phyloP scores from a whole-genome alignment of 2,113 vertebrate species.

The Rhadina sibilatrix region DNA sequence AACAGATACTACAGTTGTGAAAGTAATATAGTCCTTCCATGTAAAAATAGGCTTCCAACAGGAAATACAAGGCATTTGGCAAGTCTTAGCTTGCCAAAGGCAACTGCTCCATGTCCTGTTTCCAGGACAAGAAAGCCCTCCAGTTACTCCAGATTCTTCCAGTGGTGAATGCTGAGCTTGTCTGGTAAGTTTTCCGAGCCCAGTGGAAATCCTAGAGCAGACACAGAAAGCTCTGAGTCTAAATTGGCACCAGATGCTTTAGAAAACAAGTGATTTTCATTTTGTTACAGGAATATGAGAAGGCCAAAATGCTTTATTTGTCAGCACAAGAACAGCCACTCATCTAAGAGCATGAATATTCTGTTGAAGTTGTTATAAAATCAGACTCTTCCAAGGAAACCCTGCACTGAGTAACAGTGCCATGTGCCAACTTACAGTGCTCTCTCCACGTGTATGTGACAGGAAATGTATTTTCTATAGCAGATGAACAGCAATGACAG shows the following conservation, averaged over 20 bases:
- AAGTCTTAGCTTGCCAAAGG: background rate
- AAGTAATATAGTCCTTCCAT: background rate
- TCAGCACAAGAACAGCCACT: slow-evolving; percentile 27
- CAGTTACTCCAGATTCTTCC: slow-evolving; percentile 6
- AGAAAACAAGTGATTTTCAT: slow-evolving; percentile 40
- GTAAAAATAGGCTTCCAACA: slow-evolving; percentile 10
- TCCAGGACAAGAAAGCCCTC: slow-evolving; percentile 47
- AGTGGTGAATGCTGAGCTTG: slow-evolving; percentile 47
- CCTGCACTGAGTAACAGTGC: background rate
- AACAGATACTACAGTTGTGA: background rate
- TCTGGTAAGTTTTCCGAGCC: slow-evolving; percentile 6
- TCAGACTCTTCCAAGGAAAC: slow-evolving; percentile 7
- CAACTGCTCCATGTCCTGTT: slow-evolving; percentile 32
- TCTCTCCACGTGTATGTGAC: background rate
- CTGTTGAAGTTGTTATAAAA: slow-evolving; percentile 4
- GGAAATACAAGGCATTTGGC: slow-evolving; percentile 33
- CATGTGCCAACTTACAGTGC: background rate
- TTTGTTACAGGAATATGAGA: slow-evolving; percentile 10
- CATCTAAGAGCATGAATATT: slow-evolving; percentile 11
- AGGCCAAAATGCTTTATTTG: slow-evolving; percentile 23
- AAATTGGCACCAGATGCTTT: slow-evolving; percentile 36
- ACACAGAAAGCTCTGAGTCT: slow-evolving; percentile 47
- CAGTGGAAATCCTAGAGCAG: slow-evolving; percentile 30
- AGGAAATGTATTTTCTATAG: background rate
- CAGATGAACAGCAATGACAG: background rate